Conservation (phyloP, 2,888 invertebrate species). For the Thecophora atra region DNA sequence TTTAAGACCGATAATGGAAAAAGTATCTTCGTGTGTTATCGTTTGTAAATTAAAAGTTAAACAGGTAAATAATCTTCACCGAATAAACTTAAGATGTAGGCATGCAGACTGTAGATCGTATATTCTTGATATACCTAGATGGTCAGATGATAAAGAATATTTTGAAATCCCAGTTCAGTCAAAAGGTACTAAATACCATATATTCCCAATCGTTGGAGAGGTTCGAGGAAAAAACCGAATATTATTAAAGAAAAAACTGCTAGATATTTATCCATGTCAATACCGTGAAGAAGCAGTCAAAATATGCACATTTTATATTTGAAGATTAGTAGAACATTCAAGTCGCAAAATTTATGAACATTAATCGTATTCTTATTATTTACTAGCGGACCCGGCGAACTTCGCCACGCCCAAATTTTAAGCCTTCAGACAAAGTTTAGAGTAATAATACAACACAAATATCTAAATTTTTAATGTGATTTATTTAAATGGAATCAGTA, state of each 20-base stretch:
- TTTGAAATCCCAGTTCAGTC: background rate
- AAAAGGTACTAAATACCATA: background rate
- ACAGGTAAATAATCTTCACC: background rate
- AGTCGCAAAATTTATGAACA: too few relatives aligned
- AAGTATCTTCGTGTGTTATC: background rate
- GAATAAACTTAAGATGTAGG: background rate
- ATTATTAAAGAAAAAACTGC: background rate
- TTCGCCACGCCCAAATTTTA: too few relatives aligned
- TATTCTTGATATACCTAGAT: background rate
- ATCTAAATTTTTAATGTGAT: too few relatives aligned
- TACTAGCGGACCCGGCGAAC: too few relatives aligned
- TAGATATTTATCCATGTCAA: background rate
- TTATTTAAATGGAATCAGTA: too few relatives aligned
- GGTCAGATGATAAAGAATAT: background rate
- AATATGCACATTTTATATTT: too few relatives aligned
- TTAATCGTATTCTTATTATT: too few relatives aligned
- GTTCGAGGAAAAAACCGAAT: background rate
- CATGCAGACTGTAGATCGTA: background rate
- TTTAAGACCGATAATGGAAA: background rate
- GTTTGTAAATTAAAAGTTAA: too few relatives aligned
- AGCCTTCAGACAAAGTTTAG: too few relatives aligned
- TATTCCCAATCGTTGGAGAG: background rate
- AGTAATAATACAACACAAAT: too few relatives aligned
- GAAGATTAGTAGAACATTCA: too few relatives aligned
- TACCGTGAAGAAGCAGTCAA: background rate